Base-by-base conservation (phyloP, 2,113 vertebrate species). In the Megaceryle torquata region DNA sequence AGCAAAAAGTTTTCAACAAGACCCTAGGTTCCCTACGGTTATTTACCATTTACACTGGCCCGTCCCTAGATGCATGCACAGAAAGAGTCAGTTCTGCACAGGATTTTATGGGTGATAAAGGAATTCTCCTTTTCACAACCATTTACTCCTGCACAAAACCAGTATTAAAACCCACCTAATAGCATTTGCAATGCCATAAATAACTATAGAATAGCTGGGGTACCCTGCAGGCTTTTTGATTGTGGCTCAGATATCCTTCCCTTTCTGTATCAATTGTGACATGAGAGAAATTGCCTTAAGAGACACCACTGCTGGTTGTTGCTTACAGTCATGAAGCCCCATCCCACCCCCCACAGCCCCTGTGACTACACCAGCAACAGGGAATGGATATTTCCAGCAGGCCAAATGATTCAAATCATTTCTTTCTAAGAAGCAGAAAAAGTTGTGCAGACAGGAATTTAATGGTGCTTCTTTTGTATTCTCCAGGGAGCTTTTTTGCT, bases 351-450 rank as follows among this genome's bases (percentile, higher is more conserved):
- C 35, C 22, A 10, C 0, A 0, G 22, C 11, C 22, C 53, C 50
- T n/a, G 8, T 18, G 9, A 71, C 46, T 74, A 53, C n/a, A 63
- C 3, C 31, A 78, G n/a, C 29, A 91, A 37, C 7, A 86, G 26
- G 86, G 26, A 46, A 46, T 18, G 19, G 44, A 46, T 18, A 37
- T 37, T 37, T 37, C 37, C 37, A 37, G 37, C 37, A 61, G n/a
- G 21, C 25, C 56, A 78, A 74, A 44, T 31, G 3, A 54, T 65
- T 59, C 43, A 89, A 77, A 67, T 48, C 0, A 50, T 70, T 94
- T 95, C 13, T 67, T 91, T 53, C 37, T 54, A 92, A 37, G 46
- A 92, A 93, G 50, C 39, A 85, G 69, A 91, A 17, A 24, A 14
- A 51, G 13, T 9, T 39, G 11, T 44, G 19, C n/a, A 69, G 10